Conservation (phyloP, 2,113 vertebrate species). For the Cyphomyrus plagiostoma region DNA sequence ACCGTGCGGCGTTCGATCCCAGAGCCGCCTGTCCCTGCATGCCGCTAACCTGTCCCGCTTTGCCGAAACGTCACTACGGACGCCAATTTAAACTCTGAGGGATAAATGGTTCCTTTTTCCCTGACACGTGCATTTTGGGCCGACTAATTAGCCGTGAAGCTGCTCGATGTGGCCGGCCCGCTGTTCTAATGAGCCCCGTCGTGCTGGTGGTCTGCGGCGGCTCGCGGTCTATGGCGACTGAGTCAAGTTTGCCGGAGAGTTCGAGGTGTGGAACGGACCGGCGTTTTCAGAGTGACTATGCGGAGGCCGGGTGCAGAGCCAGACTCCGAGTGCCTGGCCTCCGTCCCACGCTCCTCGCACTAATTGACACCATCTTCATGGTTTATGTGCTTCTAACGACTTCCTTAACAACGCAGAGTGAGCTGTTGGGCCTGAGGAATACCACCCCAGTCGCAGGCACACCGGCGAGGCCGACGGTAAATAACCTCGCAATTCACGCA, state of each 20-base stretch:
- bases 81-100: constrained; percentile 32
- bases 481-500: neutral
- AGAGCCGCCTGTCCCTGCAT: constrained; percentile 16
- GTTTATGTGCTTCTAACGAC: neutral
- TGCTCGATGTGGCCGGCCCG: constrained; percentile 33
- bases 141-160: constrained; percentile 35
- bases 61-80: constrained; percentile 16
- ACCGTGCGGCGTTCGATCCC: constrained; percentile 45
- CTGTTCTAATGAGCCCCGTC: neutral
- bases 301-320: neutral
- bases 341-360: neutral
- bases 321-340: neutral
- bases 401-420: neutral
- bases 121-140: constrained; percentile 40
- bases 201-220: neutral
- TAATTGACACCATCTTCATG: neutral
- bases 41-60: constrained; percentile 45
- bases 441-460: neutral
- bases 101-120: constrained; percentile 29
- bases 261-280: neutral
- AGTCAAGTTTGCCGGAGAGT: constrained; percentile 6
- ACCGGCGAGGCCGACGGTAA: neutral
- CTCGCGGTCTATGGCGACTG: neutral
- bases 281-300: neutral
- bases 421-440: neutral